phyloP scores from a whole-genome alignment of 2,888 invertebrate species.

The Coelogynopora nodosa region DNA sequence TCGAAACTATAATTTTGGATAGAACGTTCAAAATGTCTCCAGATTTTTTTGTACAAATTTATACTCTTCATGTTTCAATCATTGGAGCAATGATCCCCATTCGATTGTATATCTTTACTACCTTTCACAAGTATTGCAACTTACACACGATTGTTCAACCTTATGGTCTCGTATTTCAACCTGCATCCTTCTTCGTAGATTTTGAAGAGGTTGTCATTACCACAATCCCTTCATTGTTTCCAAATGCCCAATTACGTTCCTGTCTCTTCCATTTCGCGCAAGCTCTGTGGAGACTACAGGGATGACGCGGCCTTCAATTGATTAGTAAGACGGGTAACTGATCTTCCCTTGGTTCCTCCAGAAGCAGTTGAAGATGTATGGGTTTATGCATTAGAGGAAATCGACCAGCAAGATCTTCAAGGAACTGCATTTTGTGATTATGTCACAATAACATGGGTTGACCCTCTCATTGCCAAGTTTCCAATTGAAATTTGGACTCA shows the following conservation, averaged over 20 bases:
- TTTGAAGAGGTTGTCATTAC: not conserved
- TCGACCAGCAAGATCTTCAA: not conserved
- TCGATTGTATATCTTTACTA: constrained; percentile 8
- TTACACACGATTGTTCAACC: constrained; percentile 20
- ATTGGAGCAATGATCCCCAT: constrained; percentile 14
- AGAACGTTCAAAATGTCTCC: constrained; percentile 17
- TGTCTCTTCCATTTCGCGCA: constrained; percentile 11
- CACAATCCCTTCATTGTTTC: not conserved
- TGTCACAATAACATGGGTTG: not conserved
- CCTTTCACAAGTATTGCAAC: constrained; percentile 9
- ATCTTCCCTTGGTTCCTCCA: not conserved
- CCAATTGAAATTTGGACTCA: constrained; percentile 8
- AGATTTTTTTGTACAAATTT: constrained; percentile 2
- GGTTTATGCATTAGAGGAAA: not conserved
- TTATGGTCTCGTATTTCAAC: constrained; percentile 28
- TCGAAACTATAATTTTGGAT: constrained; percentile 17
- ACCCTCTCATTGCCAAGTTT: not conserved
- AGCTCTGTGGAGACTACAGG: constrained; percentile 17
- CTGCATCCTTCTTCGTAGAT: constrained; percentile 4
- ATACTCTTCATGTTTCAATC: not conserved
- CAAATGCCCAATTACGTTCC: not conserved
- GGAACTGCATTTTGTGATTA: not conserved
- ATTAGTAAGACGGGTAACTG: not conserved
- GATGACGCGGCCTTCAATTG: not conserved
- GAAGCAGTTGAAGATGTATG: not conserved